phyloP scores from a whole-genome alignment of 2,797 vertebrate genomes.

The Artibeus jamaicensis region DNA sequence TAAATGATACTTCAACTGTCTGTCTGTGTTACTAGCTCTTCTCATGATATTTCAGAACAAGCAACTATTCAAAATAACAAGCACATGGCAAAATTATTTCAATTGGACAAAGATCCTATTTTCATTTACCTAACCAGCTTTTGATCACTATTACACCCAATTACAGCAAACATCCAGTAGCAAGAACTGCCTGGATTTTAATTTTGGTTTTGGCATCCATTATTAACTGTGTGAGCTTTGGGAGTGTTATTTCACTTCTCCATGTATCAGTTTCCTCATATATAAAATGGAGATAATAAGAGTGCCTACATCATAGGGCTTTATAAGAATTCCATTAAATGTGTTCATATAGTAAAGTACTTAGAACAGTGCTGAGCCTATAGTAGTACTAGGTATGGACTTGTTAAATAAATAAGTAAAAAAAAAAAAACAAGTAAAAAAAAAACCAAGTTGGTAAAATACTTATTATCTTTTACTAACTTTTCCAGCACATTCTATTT shows the following conservation, averaged over 20 bases:
- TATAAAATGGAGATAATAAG: not conserved
- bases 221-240: not conserved
- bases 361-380: not conserved
- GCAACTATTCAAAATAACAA: not conserved
- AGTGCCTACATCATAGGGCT: not conserved
- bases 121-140: not conserved
- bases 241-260: not conserved
- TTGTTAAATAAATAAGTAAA: not conserved
- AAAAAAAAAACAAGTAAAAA: too few species aligned
- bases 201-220: not conserved
- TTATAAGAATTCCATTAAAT: conserved; percentile 1
- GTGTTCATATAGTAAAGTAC: not conserved
- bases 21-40: not conserved
- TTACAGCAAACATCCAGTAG: not conserved
- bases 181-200: not conserved
- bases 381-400: not conserved
- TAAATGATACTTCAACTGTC: not conserved
- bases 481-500: not conserved
- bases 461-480: conserved; percentile 18
- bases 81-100: not conserved
- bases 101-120: not conserved
- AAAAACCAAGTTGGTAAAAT: not conserved
- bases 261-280: not conserved
- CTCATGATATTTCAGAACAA: not conserved
- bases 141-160: not conserved